Conservation (phyloP, 1,140 invertebrate species). For the Ceratina japonica region DNA sequence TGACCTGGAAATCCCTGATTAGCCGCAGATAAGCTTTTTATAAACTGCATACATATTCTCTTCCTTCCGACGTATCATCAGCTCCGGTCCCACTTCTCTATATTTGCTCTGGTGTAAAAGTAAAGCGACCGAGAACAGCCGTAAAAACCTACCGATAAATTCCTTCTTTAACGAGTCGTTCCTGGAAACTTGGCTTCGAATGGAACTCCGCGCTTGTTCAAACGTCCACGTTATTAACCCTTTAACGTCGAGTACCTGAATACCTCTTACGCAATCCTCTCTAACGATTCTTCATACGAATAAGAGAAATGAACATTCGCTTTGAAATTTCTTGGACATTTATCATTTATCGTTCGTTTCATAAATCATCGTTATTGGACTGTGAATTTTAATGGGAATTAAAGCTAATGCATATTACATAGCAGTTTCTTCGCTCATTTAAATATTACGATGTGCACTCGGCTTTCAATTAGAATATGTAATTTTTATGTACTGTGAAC, state of each 20-base stretch:
- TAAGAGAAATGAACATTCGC: neutral
- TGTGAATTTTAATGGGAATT: neutral
- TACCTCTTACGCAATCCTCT: neutral
- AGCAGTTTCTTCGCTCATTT: too few species aligned
- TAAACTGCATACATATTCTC: slow-evolving; percentile 20
- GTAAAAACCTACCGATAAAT: slow-evolving; percentile 44
- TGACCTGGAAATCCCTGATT: slow-evolving; percentile 34
- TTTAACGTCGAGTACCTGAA: slow-evolving; percentile 12
- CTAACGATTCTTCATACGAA: neutral
- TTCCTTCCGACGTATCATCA: slow-evolving; percentile 31
- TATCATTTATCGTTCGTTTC: neutral
- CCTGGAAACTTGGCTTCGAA: neutral
- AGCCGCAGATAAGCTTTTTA: slow-evolving; percentile 12
- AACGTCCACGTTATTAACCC: slow-evolving; percentile 3
- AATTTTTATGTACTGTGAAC: too few species aligned
- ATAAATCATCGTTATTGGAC: neutral
- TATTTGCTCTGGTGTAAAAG: slow-evolving; percentile 29
- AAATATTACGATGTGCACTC: too few species aligned
- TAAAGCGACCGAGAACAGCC: slow-evolving; percentile 1
- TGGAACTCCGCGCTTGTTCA: slow-evolving; percentile 2
- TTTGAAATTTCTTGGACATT: neutral
- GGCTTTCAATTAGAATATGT: too few species aligned
- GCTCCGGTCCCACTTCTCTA: slow-evolving; percentile 22
- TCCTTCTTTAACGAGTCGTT: slow-evolving; percentile 31
- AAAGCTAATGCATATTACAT: too few species aligned